Evolutionary conservation across 2,888 invertebrate genomes (phyloP).

Genomic region (Agrotis ipsilon): DNA sequence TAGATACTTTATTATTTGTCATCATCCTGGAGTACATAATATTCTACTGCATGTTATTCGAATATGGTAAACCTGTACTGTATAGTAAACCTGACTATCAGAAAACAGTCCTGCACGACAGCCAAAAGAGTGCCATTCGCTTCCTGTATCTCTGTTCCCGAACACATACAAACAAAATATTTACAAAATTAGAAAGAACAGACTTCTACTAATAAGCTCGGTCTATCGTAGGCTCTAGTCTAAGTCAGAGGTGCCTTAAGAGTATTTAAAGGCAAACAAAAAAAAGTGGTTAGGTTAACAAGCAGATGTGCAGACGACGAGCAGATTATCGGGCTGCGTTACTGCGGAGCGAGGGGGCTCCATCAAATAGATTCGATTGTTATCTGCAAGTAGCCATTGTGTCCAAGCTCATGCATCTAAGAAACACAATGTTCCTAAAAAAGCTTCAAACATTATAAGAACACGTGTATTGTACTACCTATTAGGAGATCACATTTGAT

Average conservation of each 20-base stretch:
- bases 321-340: not conserved
- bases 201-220: too few species aligned
- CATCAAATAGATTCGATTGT: conserved; percentile 29
- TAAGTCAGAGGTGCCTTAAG: too few species aligned
- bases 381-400: conserved; percentile 22
- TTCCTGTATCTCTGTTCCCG: too few species aligned
- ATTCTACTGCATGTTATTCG: too few species aligned
- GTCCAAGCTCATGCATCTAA: not conserved
- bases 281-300: not conserved
- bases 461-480: not conserved
- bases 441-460: not conserved
- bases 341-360: not conserved
- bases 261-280: too few species aligned
- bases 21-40: not conserved
- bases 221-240: too few species aligned
- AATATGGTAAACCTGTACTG: too few species aligned
- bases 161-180: too few species aligned
- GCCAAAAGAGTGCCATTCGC: too few species aligned
- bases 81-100: too few species aligned
- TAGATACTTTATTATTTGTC: not conserved
- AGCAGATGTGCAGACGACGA: not conserved
- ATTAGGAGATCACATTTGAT: not conserved
- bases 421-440: not conserved
- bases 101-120: too few species aligned
- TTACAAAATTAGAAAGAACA: too few species aligned